Percentiles rank a stretch among this genome's conserved stretches.
phyloP scores from a whole-genome alignment of 2,113 vertebrate species.

The Puntigrus tetrazona region DNA sequence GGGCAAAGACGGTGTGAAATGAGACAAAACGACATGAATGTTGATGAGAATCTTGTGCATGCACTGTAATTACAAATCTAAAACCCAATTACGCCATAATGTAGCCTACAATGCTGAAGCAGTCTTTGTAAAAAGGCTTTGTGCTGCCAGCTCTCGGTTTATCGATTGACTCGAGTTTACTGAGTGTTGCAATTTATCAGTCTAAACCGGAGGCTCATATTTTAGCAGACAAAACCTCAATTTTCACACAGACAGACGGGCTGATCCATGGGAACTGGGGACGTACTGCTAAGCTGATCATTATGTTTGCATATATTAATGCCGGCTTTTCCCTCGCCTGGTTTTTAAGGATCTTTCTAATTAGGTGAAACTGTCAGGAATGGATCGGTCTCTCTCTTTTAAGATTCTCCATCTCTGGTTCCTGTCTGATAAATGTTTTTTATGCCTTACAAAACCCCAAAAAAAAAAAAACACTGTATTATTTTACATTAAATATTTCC shows the following conservation, averaged over 20 bases:
- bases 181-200: constrained; percentile 32
- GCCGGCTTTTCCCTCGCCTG: not conserved
- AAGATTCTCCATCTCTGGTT: not conserved
- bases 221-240: constrained; percentile 11
- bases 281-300: constrained; percentile 45
- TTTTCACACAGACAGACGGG: constrained; percentile 29
- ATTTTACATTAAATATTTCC: not conserved
- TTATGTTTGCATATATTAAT: constrained; percentile 56
- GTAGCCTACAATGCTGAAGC: not conserved
- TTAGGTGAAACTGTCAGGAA: constrained; percentile 46
- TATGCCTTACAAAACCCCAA: not conserved
- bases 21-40: not conserved
- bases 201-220: constrained; percentile 18
- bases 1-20: not conserved
- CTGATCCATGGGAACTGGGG: constrained; percentile 25
- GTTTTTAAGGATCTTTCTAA: constrained; percentile 41
- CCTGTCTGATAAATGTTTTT: constrained; percentile 3
- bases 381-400: not conserved
- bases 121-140: not conserved
- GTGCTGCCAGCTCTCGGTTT: not conserved
- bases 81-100: not conserved
- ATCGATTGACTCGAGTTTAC: constrained; percentile 29
- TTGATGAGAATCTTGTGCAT: not conserved
- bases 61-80: constrained; percentile 7
- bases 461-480: not conserved